These are phyloP conservation scores for Nebria salina DNA, from an alignment of 2,888 invertebrate genomes.

Conservation along the genomic window DNA sequence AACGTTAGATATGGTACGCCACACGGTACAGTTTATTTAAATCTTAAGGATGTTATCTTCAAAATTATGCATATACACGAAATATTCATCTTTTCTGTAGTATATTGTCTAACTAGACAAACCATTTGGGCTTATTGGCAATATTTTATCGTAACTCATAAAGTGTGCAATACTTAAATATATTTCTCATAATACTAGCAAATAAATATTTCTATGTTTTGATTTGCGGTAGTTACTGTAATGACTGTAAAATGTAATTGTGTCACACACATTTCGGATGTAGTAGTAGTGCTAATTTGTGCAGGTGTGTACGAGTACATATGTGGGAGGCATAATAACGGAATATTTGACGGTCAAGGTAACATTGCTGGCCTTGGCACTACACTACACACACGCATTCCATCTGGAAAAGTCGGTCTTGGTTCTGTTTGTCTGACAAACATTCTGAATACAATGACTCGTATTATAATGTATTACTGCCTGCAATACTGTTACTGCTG, in stretches of 20 bases:
- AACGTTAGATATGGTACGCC: too few relatives aligned
- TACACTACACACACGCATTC: conserved; percentile 34
- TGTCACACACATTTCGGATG: background rate
- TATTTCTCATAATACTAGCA: too few relatives aligned
- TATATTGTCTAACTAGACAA: too few relatives aligned
- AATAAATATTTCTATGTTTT: too few relatives aligned
- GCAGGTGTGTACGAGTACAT: conserved; percentile 4
- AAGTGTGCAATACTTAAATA: too few relatives aligned
- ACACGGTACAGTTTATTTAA: too few relatives aligned
- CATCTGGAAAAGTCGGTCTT: conserved; percentile 28
- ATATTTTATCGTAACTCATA: too few relatives aligned
- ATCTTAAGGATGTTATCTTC: too few relatives aligned
- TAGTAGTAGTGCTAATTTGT: background rate
- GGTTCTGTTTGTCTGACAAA: conserved; percentile 6
- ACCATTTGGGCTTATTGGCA: too few relatives aligned
- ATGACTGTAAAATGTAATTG: background rate
- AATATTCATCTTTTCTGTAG: too few relatives aligned
- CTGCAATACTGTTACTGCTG: conserved; percentile 2
- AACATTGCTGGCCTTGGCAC: conserved; percentile 42
- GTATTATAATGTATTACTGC: conserved; percentile 4
- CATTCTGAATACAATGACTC: background rate
- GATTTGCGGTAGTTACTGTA: too few relatives aligned
- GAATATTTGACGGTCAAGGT: conserved; percentile 45
- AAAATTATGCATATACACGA: too few relatives aligned
- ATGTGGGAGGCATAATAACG: conserved; percentile 41